phyloP scores from a whole-genome alignment of 2,888 invertebrate genomes.

The Coelogynopora nodosa region DNA sequence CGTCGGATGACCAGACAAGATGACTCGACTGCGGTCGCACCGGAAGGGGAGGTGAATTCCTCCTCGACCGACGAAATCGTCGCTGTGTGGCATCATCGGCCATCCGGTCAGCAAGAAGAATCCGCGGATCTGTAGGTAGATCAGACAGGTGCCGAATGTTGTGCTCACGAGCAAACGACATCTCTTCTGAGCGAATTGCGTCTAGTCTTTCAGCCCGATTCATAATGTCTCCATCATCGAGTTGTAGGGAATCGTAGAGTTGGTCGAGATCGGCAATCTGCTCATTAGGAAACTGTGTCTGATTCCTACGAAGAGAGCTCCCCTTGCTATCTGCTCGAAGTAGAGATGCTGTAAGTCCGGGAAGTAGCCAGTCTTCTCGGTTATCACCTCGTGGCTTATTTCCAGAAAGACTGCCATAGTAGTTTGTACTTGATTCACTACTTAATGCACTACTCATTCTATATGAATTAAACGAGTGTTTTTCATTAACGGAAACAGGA shows the following conservation, averaged over 20 bases:
- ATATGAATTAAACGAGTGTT: too few relatives aligned
- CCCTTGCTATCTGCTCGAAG: neutral
- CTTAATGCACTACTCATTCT: too few relatives aligned
- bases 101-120: neutral
- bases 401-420: neutral
- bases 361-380: neutral
- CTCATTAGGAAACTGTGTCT: neutral
- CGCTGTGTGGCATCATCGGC: neutral
- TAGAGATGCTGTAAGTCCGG: neutral
- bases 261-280: neutral
- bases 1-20: neutral
- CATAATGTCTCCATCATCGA: neutral
- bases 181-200: neutral
- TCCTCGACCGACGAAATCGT: neutral
- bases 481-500: too few relatives aligned
- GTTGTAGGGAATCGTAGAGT: neutral
- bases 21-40: neutral
- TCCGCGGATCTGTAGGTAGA: neutral
- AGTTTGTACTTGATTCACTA: too few relatives aligned
- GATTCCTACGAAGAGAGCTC: neutral
- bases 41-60: neutral
- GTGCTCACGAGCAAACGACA: neutral
- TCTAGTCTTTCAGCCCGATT: neutral
- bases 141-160: neutral
- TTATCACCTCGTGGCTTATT: neutral